A percentile compares a stretch with the other conserved stretches of the same genome.
Evolutionary conservation across 2,797 vertebrate species (phyloP).

Genomic region (Anguilla anguilla): DNA sequence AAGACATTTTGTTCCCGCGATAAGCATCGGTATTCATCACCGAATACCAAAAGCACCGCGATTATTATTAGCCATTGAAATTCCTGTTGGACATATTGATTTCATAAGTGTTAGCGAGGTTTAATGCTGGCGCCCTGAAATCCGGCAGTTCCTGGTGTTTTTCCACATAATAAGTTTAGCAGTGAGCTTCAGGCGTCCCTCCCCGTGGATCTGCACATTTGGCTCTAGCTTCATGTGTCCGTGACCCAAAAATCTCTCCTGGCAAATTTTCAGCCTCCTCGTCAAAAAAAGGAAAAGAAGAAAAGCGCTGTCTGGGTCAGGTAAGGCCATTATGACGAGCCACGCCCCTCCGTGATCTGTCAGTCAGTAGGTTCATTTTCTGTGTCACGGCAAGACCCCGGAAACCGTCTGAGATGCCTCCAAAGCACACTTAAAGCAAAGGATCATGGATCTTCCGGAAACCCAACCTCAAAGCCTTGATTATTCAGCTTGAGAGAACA

Average conservation of each 20-base stretch:
- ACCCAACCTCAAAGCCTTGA: not conserved
- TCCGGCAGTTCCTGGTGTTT: not conserved
- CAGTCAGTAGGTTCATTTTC: not conserved
- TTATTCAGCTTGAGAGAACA: no score
- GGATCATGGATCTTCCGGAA: not conserved
- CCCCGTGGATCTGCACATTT: not conserved
- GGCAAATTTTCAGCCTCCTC: not conserved
- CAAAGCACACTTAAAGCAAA: not conserved
- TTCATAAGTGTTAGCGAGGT: not conserved
- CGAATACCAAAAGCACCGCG: not conserved
- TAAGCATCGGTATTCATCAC: not conserved
- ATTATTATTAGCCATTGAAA: not conserved
- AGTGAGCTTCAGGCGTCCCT: not conserved
- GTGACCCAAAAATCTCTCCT: slow-evolving; percentile 1
- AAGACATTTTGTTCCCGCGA: not conserved
- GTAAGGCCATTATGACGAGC: not conserved
- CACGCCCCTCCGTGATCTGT: not conserved
- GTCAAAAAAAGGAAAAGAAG: not conserved
- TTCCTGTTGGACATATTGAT: not conserved
- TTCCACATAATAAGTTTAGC: not conserved
- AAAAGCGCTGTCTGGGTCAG: not conserved
- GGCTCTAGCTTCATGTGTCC: not conserved
- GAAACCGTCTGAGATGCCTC: no score
- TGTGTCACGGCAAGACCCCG: not conserved
- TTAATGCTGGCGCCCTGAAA: not conserved